Conservation (phyloP, 2,113 vertebrate species). For the Oryzias curvinotus region DNA sequence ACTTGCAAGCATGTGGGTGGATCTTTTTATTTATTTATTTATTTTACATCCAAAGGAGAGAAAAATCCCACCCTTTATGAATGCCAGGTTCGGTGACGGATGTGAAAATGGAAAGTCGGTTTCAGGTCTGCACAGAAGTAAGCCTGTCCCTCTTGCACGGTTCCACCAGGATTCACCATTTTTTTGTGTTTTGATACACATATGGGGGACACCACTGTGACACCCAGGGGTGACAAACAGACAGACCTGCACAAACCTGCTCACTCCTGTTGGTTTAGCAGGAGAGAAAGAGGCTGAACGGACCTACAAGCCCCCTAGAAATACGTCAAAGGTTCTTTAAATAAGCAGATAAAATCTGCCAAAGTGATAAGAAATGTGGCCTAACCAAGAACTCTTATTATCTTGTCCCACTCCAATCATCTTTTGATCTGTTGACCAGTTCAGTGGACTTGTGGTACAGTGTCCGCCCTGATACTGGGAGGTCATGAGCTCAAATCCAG, state of each 20-base stretch:
- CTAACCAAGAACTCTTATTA: too few species aligned
- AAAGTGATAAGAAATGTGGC: too few species aligned
- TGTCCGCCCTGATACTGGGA: too few species aligned
- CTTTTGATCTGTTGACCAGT: too few species aligned
- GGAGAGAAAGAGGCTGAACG: constrained; percentile 34
- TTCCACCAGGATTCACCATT: constrained; percentile 22
- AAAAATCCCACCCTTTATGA: constrained; percentile 5
- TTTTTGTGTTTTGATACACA: not conserved
- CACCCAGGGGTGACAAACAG: constrained; percentile 3
- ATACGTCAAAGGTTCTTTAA: not conserved
- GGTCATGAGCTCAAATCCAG: too few species aligned
- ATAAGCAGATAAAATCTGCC: too few species aligned
- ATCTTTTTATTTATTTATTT: not conserved
- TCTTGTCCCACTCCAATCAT: too few species aligned
- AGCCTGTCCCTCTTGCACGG: constrained; percentile 46
- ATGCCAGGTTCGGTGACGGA: constrained; percentile 25
- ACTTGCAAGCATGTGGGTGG: not conserved
- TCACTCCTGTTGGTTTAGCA: constrained; percentile 20
- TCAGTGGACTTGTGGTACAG: too few species aligned
- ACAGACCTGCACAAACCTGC: not conserved
- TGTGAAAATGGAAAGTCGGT: constrained; percentile 46
- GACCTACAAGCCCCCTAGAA: constrained; percentile 13
- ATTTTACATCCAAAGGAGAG: constrained; percentile 1
- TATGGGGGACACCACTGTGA: constrained; percentile 10
- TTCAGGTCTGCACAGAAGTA: constrained; percentile 41